phyloP scores from a whole-genome alignment of 2,888 invertebrate species.

The Barypeithes pellucidus region DNA sequence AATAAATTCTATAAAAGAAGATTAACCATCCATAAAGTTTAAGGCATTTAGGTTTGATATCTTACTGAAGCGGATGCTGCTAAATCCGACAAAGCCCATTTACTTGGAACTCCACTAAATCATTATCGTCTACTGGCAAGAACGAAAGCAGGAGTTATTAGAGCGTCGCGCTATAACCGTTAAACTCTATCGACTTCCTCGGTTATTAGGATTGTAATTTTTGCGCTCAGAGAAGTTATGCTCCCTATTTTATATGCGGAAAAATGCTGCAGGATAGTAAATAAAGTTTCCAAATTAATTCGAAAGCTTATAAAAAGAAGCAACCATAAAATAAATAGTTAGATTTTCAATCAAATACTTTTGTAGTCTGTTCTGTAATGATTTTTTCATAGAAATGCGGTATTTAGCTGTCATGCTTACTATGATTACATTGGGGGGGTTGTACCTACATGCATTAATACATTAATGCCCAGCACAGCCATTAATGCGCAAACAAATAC shows the following conservation, averaged over 20 bases:
- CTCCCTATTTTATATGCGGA: neutral
- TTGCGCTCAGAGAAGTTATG: constrained; percentile 22
- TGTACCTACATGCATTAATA: no score
- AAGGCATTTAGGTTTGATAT: constrained; percentile 22
- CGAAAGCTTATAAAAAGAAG: neutral
- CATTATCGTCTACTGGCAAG: constrained; percentile 35
- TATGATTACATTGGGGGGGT: no score
- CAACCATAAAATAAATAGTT: neutral
- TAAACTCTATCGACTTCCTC: constrained; percentile 33
- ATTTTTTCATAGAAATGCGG: no score
- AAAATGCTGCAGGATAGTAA: neutral
- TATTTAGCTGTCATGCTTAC: no score
- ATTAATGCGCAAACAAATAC: no score
- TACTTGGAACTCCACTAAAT: constrained; percentile 39
- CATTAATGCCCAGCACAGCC: no score
- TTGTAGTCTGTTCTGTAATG: no score
- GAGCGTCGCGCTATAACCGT: constrained; percentile 24
- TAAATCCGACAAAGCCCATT: constrained; percentile 39
- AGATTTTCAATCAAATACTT: no score
- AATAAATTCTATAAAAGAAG: constrained; percentile 21
- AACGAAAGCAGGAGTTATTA: constrained; percentile 20
- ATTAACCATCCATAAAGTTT: constrained; percentile 14
- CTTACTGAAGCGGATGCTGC: constrained; percentile 28
- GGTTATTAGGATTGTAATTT: constrained; percentile 30
- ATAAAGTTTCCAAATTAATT: neutral